Base-by-base conservation (phyloP, 1,140 invertebrate genomes). In the Bombus turneri region DNA sequence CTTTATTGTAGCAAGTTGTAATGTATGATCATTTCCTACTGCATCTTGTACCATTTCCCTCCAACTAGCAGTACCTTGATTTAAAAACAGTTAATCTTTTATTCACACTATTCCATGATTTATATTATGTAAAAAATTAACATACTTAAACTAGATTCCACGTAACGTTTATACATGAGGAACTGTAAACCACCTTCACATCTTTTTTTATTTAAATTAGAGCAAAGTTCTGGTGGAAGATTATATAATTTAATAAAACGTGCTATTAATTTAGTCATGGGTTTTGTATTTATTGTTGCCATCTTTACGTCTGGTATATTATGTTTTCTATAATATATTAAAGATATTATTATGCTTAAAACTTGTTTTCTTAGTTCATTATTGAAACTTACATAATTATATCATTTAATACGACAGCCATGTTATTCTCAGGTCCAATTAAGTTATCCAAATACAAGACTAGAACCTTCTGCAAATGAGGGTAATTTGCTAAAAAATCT, bases 21-120 rank as follows among this genome's bases (percentile, higher is more conserved):
- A 86, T 64, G 95, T 94, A 47, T 90, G 68, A 81, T 96, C 94
- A 77, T 95, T 92, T 37, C 95, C 95, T n/a, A 97, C 94, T 28
- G 96, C 96, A 92, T 97, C 96, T 90, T 96, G 96, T 0, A 96
- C 96, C 95, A 97, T 96, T 94, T 97, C 97, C 86, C 96, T 95
- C 94, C 96, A 97, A 88, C 96, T 96, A 86, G 96, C 95, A 39
- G 92, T 91, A 88, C 95, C 96, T 96, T 75, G 1, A 41, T 78
- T 86, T 72, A 74, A 72, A 82, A 79, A 87, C 18, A 12, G 66
- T 66, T 43, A 34, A 69, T 12, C 18, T 76, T 66, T 81, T 62
- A 74, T 85, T 72, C 28, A 41, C 2, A 88, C 41, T 76, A 28
- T 59, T 47, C 10, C 1, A 6, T 39, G 5, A 71, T 57, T 64